A percentile compares a stretch with the other conserved stretches of the same genome.
Evolutionary conservation across 2,888 invertebrate species (phyloP).

Genomic region (Brachypterus glaber): DNA sequence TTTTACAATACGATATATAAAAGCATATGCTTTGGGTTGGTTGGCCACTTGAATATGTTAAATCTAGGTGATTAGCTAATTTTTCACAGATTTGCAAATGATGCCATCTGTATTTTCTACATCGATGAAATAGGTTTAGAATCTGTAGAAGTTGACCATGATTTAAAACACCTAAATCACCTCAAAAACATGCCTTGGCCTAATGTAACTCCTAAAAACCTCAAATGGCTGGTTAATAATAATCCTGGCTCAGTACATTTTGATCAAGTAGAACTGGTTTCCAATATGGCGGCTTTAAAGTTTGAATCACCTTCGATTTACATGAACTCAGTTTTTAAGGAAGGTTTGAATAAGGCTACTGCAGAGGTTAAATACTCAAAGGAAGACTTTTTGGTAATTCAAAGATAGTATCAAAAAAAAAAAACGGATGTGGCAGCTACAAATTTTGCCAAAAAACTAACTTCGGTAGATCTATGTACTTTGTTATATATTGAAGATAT

Average conservation of each 20-base stretch:
- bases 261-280: slow-evolving; percentile 47
- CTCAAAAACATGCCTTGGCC: slow-evolving; percentile 61
- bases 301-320: slow-evolving; percentile 61
- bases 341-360: slow-evolving; percentile 53
- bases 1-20: too few species aligned
- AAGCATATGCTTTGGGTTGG: too few species aligned
- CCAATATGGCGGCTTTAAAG: slow-evolving; percentile 51
- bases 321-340: slow-evolving; percentile 58
- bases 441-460: slow-evolving; percentile 54
- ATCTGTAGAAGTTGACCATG: slow-evolving; percentile 51
- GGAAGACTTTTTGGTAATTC: slow-evolving; percentile 57
- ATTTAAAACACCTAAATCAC: slow-evolving; percentile 56
- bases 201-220: slow-evolving; percentile 41
- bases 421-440: slow-evolving; percentile 67
- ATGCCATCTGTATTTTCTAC: too few species aligned
- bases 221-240: slow-evolving; percentile 59
- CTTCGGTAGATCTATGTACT: slow-evolving; percentile 61
- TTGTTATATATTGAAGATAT: slow-evolving; percentile 66
- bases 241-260: slow-evolving; percentile 42
- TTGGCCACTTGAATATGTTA: too few species aligned
- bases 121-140: slow-evolving; percentile 79
- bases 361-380: slow-evolving; percentile 56
- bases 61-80: too few species aligned
- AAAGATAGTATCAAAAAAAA: slow-evolving; percentile 69
- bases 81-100: too few species aligned